phyloP scores from a whole-genome alignment of 2,113 vertebrate genomes.

The Dicerorhinus sumatrensis region DNA sequence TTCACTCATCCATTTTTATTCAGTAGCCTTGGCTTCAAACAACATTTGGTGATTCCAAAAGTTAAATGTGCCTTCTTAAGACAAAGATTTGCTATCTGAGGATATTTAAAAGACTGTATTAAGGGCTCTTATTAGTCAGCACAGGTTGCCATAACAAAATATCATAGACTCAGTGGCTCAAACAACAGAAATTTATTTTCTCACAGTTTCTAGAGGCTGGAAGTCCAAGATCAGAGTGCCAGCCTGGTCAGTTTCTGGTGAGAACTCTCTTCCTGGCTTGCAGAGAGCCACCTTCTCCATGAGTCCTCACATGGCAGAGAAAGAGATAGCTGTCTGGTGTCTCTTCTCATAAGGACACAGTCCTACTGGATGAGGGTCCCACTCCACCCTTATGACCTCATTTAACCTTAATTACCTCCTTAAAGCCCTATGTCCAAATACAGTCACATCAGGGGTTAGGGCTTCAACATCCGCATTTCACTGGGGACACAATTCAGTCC shows the following conservation, averaged over 20 bases:
- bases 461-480: not conserved
- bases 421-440: not conserved
- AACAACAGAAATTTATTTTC: not conserved
- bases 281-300: not conserved
- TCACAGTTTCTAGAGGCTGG: not conserved
- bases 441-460: not conserved
- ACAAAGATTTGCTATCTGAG: not conserved
- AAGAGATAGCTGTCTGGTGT: not conserved
- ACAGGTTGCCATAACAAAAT: not conserved
- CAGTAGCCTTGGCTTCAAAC: not conserved
- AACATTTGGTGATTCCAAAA: not conserved
- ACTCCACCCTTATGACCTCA: not conserved
- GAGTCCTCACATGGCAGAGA: not conserved
- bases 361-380: not conserved
- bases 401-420: not conserved
- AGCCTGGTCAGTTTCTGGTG: not conserved
- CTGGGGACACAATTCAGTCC: not conserved
- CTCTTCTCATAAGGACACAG: not conserved
- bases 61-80: not conserved
- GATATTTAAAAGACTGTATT: not conserved
- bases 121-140: not conserved
- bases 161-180: not conserved
- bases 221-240: not conserved
- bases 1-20: not conserved
- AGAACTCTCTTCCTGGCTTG: not conserved